Conservation (phyloP, 2,113 vertebrate genomes). For the human region GRCh38 chr7:6497501-6498000, state of each 20-base stretch:
- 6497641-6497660: slow-evolving; percentile 55
- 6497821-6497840: slow-evolving; percentile 90
- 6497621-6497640: neutral
- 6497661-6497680: neutral
- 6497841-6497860: slow-evolving; percentile 88
- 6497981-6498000: fast-evolving
- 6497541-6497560: too few relatives aligned
- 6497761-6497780: slow-evolving; percentile 87
- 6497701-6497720: neutral
- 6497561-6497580: neutral
- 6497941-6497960: too few relatives aligned
- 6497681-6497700: neutral
- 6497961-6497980: neutral
- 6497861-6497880: neutral
- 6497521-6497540: fast-evolving
- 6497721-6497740: neutral
- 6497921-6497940: neutral
- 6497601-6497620: neutral
- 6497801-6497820: slow-evolving; percentile 91
- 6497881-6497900: neutral
- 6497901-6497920: neutral
- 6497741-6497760: neutral
- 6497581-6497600: neutral
- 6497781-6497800: slow-evolving; percentile 92
- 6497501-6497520: neutral